Conservation (phyloP, 2,888 invertebrate genomes). For the Drosophila nr. fundita region DNA sequence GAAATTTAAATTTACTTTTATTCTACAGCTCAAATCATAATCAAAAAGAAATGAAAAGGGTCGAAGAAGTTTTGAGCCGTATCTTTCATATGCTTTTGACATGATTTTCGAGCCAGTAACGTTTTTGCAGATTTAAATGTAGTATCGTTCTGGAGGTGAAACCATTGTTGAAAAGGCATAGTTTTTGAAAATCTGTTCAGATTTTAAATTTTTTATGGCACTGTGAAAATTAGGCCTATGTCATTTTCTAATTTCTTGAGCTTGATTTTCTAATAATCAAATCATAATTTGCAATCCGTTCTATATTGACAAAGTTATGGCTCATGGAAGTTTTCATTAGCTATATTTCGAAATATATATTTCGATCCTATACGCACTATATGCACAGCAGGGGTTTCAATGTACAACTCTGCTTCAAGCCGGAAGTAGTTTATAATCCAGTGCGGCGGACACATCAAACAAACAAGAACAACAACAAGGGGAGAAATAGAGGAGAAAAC, state of each 20-base stretch:
- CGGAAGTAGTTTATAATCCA: slow-evolving; percentile 18
- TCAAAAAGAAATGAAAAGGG: not conserved
- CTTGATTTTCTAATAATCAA: not conserved
- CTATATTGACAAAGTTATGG: not conserved
- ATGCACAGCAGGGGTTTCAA: not conserved
- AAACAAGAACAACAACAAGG: slow-evolving; percentile 17
- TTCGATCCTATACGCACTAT: not conserved
- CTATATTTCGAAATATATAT: too few relatives aligned
- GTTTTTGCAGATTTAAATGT: not conserved
- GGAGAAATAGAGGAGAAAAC: not conserved
- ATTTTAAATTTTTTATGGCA: not conserved
- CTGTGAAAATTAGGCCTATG: too few relatives aligned
- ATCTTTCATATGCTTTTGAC: not conserved
- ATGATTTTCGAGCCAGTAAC: rapidly evolving
- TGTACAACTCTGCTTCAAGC: not conserved
- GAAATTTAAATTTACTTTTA: not conserved
- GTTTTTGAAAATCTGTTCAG: not conserved
- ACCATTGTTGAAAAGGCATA: too few relatives aligned
- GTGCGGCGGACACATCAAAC: slow-evolving; percentile 55
- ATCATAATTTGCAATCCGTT: too few relatives aligned
- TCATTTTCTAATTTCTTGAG: too few relatives aligned
- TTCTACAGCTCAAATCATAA: not conserved
- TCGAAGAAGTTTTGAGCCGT: not conserved
- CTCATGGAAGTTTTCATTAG: not conserved
- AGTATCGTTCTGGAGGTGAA: not conserved